Evolutionary conservation across 1,140 invertebrate genomes (phyloP).

Genomic region (Pinna nobilis): DNA sequence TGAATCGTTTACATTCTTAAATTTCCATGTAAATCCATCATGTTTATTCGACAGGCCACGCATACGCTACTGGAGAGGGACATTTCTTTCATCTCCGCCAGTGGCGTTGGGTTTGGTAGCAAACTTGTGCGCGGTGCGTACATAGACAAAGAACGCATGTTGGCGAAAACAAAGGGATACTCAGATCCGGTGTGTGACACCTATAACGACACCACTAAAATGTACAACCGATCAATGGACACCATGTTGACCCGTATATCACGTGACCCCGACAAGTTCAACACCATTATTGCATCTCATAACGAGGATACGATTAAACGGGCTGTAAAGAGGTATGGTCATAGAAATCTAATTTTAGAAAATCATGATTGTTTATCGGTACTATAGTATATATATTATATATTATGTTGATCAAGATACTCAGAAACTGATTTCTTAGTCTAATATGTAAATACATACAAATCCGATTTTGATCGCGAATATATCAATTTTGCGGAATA

Average conservation of each 20-base stretch:
- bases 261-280: constrained; percentile 79
- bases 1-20: neutral
- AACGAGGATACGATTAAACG: constrained; percentile 97
- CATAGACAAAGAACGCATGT: constrained; percentile 87
- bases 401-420: no score
- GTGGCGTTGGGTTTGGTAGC: constrained; percentile 97
- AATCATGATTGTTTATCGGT: neutral
- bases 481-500: no score
- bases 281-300: constrained; percentile 97
- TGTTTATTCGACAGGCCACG: constrained; percentile 78
- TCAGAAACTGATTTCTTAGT: no score
- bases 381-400: no score
- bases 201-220: constrained; percentile 92
- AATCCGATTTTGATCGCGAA: no score
- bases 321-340: constrained; percentile 86
- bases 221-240: constrained; percentile 83
- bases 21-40: neutral
- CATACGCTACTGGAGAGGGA: constrained; percentile 91
- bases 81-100: constrained; percentile 92
- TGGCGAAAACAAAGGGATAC: constrained; percentile 82
- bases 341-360: neutral
- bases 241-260: constrained; percentile 55
- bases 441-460: no score
- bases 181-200: constrained; percentile 93
- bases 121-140: constrained; percentile 98